Evolutionary conservation across 2,797 vertebrate genomes (phyloP).

Genomic region (Malacoctenus gilli): DNA sequence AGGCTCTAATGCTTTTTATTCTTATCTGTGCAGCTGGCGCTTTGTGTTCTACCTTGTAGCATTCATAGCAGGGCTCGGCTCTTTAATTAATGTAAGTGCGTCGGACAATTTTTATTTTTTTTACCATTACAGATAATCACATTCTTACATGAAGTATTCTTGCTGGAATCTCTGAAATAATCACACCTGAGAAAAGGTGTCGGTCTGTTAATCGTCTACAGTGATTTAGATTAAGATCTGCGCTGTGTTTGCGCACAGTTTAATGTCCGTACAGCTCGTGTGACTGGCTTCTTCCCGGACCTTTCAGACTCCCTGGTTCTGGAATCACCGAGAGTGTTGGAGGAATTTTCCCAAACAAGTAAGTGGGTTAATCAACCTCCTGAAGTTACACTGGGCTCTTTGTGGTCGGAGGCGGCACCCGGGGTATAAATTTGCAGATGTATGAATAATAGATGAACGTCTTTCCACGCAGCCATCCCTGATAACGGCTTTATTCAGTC

Average conservation of each 20-base stretch:
- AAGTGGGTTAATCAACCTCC: slow-evolving; percentile 47
- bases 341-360: slow-evolving; percentile 90
- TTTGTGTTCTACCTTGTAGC: slow-evolving; percentile 87
- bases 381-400: not conserved
- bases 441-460: no score
- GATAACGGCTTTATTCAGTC: no score
- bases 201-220: no score
- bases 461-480: no score
- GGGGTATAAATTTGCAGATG: no score
- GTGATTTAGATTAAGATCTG: not conserved
- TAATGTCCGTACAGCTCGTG: not conserved
- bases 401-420: no score
- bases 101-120: not conserved
- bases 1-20: slow-evolving; percentile 6
- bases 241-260: not conserved
- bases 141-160: not conserved
- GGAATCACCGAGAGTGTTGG: slow-evolving; percentile 89
- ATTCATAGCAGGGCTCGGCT: slow-evolving; percentile 81
- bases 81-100: slow-evolving; percentile 89
- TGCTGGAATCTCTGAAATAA: no score
- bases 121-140: not conserved
- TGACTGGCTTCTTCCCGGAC: slow-evolving; percentile 16
- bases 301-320: slow-evolving; percentile 92
- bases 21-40: slow-evolving; percentile 86
- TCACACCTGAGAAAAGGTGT: no score